Conservation (phyloP, 2,888 invertebrate genomes). For the Heliothis peltigera region DNA sequence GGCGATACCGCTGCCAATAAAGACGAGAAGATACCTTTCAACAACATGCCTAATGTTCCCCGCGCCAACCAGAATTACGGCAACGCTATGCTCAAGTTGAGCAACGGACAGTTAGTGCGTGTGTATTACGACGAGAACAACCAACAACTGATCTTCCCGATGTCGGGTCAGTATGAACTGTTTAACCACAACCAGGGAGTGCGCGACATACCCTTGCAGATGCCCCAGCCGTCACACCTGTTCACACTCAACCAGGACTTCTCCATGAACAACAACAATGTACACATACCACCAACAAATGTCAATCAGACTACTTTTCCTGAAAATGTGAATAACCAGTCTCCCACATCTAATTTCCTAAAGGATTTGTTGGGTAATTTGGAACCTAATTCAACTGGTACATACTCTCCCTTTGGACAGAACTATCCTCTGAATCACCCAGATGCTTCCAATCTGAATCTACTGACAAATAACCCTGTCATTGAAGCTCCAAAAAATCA, state of each 20-base stretch:
- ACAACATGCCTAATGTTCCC: constrained; percentile 72
- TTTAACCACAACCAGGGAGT: constrained; percentile 83
- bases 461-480: constrained; percentile 74
- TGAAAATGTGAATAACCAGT: constrained; percentile 73
- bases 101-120: constrained; percentile 84
- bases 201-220: constrained; percentile 78
- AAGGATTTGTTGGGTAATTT: constrained; percentile 93
- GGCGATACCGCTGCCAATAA: constrained; percentile 74
- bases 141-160: constrained; percentile 84
- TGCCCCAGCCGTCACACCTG: constrained; percentile 76
- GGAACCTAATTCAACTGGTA: constrained; percentile 93
- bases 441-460: constrained; percentile 79
- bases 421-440: constrained; percentile 89
- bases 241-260: constrained; percentile 85
- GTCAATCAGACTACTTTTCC: constrained; percentile 71
- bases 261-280: constrained; percentile 74
- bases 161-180: constrained; percentile 85
- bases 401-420: constrained; percentile 93
- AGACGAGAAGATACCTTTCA: constrained; percentile 79
- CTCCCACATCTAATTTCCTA: constrained; percentile 89
- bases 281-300: constrained; percentile 70
- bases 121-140: constrained; percentile 87
- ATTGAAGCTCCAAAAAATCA: constrained; percentile 73
- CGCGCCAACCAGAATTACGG: constrained; percentile 81
- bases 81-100: constrained; percentile 85